phyloP scores from a whole-genome alignment of 2,797 vertebrate genomes.

The Emys orbicularis region DNA sequence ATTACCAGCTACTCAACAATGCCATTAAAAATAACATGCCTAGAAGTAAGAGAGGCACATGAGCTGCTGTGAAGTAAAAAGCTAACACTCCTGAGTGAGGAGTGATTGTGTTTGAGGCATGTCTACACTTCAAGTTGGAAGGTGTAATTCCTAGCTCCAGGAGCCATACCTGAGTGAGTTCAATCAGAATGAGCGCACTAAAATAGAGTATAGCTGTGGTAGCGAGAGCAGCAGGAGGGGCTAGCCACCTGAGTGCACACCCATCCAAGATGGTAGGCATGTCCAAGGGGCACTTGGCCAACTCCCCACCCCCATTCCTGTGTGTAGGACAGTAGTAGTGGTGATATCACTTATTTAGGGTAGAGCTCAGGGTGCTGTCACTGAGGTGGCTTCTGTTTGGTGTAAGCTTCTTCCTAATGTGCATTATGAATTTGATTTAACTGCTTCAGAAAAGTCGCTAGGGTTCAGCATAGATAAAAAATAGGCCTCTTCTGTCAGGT shows the following conservation, averaged over 20 bases:
- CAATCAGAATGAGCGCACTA: background rate
- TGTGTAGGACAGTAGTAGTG: background rate
- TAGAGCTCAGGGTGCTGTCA: background rate
- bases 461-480: constrained; percentile 29
- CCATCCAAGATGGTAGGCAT: too few relatives aligned
- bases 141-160: background rate
- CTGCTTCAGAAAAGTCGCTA: constrained; percentile 21
- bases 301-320: background rate
- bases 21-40: constrained; percentile 3
- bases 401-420: background rate
- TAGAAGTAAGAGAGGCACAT: background rate
- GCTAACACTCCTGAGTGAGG: background rate
- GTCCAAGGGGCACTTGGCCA: too few relatives aligned
- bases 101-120: background rate
- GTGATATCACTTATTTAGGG: background rate
- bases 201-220: background rate
- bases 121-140: background rate
- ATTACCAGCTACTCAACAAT: constrained; percentile 28
- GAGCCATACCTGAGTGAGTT: background rate
- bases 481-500: constrained; percentile 61
- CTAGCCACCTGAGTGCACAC: background rate
- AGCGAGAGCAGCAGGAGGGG: background rate
- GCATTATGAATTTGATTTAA: background rate
- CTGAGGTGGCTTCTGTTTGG: background rate
- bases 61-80: background rate